A percentile compares a stretch with the other conserved stretches of the same genome.
Conservation (phyloP, 2,797 vertebrate genomes). For the Chaunax sp. region DNA sequence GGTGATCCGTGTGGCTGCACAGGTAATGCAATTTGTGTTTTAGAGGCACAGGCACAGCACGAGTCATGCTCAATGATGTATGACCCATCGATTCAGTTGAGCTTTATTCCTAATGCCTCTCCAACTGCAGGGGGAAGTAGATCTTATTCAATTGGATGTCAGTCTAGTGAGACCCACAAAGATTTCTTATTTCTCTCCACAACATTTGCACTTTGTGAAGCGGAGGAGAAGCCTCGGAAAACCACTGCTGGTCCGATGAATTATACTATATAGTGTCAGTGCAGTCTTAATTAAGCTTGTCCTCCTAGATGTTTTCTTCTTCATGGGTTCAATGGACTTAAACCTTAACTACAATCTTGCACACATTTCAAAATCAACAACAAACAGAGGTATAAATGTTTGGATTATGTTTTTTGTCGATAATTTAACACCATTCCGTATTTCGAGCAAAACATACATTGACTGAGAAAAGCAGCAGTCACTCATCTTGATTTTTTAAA, state of each 20-base stretch:
- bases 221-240: constrained; percentile 7
- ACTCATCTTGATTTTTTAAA: too few relatives aligned
- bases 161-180: constrained; percentile 12
- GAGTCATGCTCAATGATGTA: constrained; percentile 75
- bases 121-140: constrained; percentile 40
- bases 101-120: constrained; percentile 61
- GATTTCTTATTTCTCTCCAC: constrained; percentile 8
- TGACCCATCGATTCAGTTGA: constrained; percentile 65
- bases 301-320: background rate
- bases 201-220: constrained; percentile 35
- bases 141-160: constrained; percentile 57
- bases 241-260: constrained; percentile 5
- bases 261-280: background rate
- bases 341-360: background rate
- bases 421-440: too few relatives aligned
- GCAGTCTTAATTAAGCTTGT: background rate
- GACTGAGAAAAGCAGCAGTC: too few relatives aligned
- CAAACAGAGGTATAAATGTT: too few relatives aligned
- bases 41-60: constrained; percentile 60
- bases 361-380: background rate
- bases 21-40: constrained; percentile 78
- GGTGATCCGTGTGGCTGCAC: constrained; percentile 57
- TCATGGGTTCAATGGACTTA: background rate
- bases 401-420: too few relatives aligned
- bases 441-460: too few relatives aligned